Evolutionary conservation across 2,888 invertebrate genomes (phyloP), one percentile per base, ranked within the genome.

Genomic region (Drosophila rubida): DNA sequence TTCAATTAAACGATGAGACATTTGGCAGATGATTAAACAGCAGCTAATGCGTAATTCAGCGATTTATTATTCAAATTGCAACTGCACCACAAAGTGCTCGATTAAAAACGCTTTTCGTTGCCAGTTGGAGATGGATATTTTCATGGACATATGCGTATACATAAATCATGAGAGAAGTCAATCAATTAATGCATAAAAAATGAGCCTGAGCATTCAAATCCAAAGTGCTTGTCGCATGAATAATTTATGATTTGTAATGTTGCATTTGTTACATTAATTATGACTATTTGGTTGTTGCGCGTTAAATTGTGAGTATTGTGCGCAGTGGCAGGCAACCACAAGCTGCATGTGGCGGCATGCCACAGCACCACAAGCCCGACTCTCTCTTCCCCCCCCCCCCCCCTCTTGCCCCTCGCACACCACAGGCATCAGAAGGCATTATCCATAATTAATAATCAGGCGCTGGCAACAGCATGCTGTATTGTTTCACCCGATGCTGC

Each of bases 391-490:
- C n/a, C n/a, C n/a, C n/a, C n/a, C n/a, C n/a, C n/a, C n/a, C n/a
- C n/a, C n/a, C n/a, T n/a, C n/a, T n/a, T n/a, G n/a, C n/a, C n/a
- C n/a, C n/a, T n/a, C n/a, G n/a, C n/a, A 41, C 49, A n/a, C n/a
- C n/a, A n/a, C n/a, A n/a, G n/a, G 42, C 22, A 23, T 16, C 35
- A 22, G 16, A 39, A 9, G 35, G 11, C 51, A 61, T 46, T 61
- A 50, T 66, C 55, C 27, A 48, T 59, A 62, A 59, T 75, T 75
- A 75, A 66, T 65, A 60, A 54, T 32, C 46, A 42, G 35, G 14
- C 48, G 49, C 32, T 14, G 4, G 27, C 27, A 9, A 30, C 59
- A 57, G 7, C 19, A n/a, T 16, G 45, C n/a, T 37, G 16, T 13
- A 23, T 19, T 51, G 16, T 25, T 35, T 14, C 7, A 7, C 25